Base-by-base conservation (phyloP, 2,888 invertebrate species). In the Mayetiola destructor region DNA sequence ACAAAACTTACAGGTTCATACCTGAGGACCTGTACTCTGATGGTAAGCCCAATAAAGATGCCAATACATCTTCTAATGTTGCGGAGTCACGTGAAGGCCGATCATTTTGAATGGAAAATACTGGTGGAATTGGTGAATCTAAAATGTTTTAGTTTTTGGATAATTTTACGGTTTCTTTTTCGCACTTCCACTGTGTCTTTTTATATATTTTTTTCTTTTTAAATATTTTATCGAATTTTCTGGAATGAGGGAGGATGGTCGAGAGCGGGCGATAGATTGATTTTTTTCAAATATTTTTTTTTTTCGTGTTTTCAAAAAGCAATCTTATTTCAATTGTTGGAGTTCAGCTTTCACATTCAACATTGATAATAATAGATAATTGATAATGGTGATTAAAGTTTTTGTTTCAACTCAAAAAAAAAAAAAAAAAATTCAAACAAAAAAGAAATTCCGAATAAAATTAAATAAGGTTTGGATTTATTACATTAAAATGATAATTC, bases 41-140 rank as follows among this genome's bases (percentile, higher is more conserved):
- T 67, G 90, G 86, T 69, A 90, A 80, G 68, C 91, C 89, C 73
- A 93, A 81, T 64, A 93, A 81, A 62, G 91, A 89, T 74, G 93
- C 90, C 74, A 93, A 78, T 63, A 93, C 92, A 77, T 93, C 92
- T 78, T 93, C 92, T 70, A 93, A 77, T 63, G 92, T 93, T 60
- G 90, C 87, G 64, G 87, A 87, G 67, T 85, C 83, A 30, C 48
- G 84, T 67, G 85, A 84, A 62, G 83, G 83, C 68, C 79, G 77
- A 66, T 79, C 75, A 67, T 67, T 68, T 30, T 55, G 55, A 66
- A 66, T 62, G 57, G 61, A 56, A 42, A 62, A 57, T 59, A 60
- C 40, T 59, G 59, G 59, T 55, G n/a, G n/a, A n/a, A 60, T 37
- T 48, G 59, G 60, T 59, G 59, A 56, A 32, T 58, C 60, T 59